Base-by-base conservation (phyloP, 30 jellyfish, hydroid and myxozoan genomes). In the Aurelia sp. region DNA sequence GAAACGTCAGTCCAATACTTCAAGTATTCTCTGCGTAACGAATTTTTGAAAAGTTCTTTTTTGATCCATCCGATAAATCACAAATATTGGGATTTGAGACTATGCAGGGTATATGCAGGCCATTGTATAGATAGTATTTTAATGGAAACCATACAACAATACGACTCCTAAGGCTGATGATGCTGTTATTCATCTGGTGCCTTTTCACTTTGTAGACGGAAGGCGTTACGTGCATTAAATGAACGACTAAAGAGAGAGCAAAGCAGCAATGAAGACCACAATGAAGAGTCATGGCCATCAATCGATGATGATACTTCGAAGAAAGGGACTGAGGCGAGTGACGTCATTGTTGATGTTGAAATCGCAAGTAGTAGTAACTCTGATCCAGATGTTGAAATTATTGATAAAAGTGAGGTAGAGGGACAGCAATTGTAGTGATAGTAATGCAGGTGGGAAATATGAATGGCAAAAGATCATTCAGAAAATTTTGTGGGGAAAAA, bases 161-260 rank as follows among this genome's bases (percentile, higher is more conserved):
- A 38, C 50, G 50, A 38, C 50, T 38, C 50, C 9, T 38, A 4
- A 38, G 50, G 50, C 50, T 27, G 33, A 27, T 2, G 33, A 27
- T 27, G 33, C 1, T 27, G 33, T 27, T 38, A 4, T 8, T 38
- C 0, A 38, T 38, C 50, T 6, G 48, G 48, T 38, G 3, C 50
- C 10, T 1, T 7, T 38, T 38, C 9, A 38, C 50, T 10, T 80
- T 76, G 19, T 71, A 95, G 99, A 84, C 89, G 96, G 68, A 95
- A 95, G 71, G 99, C 99, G 19, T 77, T 95, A 82, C 97, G 99
- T 52, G 99, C 99, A 17, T 80, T 95, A 51, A 95, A 95, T 60
- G 98, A 95, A 51, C 85, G 99, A 30, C 83, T 95, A 81, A 87
- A 65, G 20, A 81, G 72, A 63, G 91, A 85, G 86, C 87, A 90